phyloP scores from a whole-genome alignment of 2,888 invertebrate species.

The Habroteleia sp. region DNA sequence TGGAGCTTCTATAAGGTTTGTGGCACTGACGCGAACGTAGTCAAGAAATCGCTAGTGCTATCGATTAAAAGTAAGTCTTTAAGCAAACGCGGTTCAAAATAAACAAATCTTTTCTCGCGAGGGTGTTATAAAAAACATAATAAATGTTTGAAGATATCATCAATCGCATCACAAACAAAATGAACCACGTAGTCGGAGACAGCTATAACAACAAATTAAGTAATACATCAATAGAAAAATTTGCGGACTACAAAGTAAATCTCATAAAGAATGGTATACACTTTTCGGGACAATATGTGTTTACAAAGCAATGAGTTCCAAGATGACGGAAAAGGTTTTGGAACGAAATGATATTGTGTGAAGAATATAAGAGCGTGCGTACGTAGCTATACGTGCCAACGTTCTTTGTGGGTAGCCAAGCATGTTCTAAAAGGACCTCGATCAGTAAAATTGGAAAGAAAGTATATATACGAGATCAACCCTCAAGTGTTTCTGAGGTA shows the following conservation, averaged over 20 bases:
- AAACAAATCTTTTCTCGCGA: constrained; percentile 53
- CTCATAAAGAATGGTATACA: constrained; percentile 45
- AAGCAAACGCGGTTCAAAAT: constrained; percentile 30
- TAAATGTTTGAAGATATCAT: constrained; percentile 77
- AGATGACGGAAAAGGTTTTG: constrained; percentile 55
- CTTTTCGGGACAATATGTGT: constrained; percentile 53
- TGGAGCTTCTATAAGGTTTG: constrained; percentile 17
- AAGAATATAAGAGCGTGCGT: constrained; percentile 79
- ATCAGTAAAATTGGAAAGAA: constrained; percentile 53
- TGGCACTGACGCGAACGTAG: constrained; percentile 37
- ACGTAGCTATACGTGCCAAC: constrained; percentile 68
- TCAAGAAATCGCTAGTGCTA: constrained; percentile 35
- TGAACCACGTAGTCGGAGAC: constrained; percentile 72
- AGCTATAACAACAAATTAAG: constrained; percentile 80
- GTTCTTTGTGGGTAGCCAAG: constrained; percentile 80
- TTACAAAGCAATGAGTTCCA: constrained; percentile 52
- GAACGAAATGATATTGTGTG: constrained; percentile 78
- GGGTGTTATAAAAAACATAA: constrained; percentile 79
- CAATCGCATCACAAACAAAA: constrained; percentile 68
- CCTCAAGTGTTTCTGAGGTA: constrained; percentile 73
- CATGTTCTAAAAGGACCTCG: constrained; percentile 78
- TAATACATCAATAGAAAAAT: constrained; percentile 50
- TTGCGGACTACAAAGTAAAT: constrained; percentile 46
- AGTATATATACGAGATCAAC: constrained; percentile 60
- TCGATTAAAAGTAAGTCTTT: constrained; percentile 48